Evolutionary conservation across 2,113 vertebrate genomes (phyloP).

Genomic region (Phodopus roborovskii): DNA sequence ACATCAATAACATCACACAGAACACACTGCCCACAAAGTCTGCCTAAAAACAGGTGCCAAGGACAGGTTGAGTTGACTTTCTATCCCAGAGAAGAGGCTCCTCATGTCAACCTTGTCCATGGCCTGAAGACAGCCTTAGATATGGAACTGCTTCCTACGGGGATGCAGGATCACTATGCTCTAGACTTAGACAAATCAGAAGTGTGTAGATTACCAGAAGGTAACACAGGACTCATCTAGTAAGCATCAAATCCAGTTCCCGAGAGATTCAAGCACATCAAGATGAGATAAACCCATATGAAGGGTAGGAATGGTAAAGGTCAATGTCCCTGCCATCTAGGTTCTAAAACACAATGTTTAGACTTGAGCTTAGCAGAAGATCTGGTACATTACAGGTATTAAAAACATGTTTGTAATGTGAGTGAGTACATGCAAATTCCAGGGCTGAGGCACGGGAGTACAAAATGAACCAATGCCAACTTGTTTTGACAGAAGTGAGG

Average conservation of each 20-base stretch:
- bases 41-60: not conserved
- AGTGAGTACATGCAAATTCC: not conserved
- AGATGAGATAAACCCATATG: not conserved
- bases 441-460: not conserved
- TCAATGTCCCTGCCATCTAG: not conserved
- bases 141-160: not conserved
- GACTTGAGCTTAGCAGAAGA: not conserved
- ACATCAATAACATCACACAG: fast-evolving
- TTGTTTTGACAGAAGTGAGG: not conserved
- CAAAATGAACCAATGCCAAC: not conserved
- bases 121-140: not conserved
- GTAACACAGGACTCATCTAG: not conserved
- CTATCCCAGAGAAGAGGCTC: not conserved
- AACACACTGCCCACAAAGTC: not conserved
- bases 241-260: not conserved
- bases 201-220: constrained; percentile 15
- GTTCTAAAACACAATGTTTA: not conserved
- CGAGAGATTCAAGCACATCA: constrained; percentile 11
- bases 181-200: not conserved
- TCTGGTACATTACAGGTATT: not conserved
- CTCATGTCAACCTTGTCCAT: not conserved
- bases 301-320: not conserved
- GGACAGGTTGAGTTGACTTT: not conserved
- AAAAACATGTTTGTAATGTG: not conserved
- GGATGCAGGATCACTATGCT: not conserved